Base-by-base conservation (phyloP, 1,140 invertebrate genomes). In the Oryctes rhinoceros region DNA sequence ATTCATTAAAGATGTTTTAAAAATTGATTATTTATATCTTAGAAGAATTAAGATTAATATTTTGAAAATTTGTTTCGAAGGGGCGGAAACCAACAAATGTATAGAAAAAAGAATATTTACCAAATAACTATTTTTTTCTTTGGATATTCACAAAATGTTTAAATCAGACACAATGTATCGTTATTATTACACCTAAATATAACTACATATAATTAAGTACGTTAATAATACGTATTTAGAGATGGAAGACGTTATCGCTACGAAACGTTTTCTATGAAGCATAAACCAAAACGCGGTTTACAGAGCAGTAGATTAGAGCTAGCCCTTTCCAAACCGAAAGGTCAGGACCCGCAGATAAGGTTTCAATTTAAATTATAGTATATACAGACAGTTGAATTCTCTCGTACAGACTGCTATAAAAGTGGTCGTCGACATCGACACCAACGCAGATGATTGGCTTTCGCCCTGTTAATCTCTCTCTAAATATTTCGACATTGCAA, bases 301-400 rank as follows among this genome's bases (percentile, higher is more conserved):
- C 49, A 15, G 49, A 44, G 9, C n/a, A 53, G 49, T 53, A 53
- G 49, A 53, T 53, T 53, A 53, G 49, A 53, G 49, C 49, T 53
- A 53, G 49, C 49, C 49, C 49, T 53, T 80, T 80, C 78, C 75
- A 49, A 35, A 44, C 71, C 78, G 47, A 81, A 79, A 82, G 81
- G 81, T 82, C 81, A 81, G 47, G 35, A 37, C 78, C 49, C 78
- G 67, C 35, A 81, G 81, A 82, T 82, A 82, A 82, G 81, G 80
- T 82, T 82, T 82, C 81, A 82, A 82, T 82, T 82, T 82, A 82
- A 82, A 79, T 82, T 82, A 82, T 82, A 79, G 78, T 67, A 15
- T 53, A 13, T 53, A 53, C 49, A 4, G 49, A 53, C 11, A 53
- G 49, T 53, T 15, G 49, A 4, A 15, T 7, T 13, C 49, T 18